Evolutionary conservation across 1,140 invertebrate species (phyloP).

Genomic region (Melanaphis sacchari): DNA sequence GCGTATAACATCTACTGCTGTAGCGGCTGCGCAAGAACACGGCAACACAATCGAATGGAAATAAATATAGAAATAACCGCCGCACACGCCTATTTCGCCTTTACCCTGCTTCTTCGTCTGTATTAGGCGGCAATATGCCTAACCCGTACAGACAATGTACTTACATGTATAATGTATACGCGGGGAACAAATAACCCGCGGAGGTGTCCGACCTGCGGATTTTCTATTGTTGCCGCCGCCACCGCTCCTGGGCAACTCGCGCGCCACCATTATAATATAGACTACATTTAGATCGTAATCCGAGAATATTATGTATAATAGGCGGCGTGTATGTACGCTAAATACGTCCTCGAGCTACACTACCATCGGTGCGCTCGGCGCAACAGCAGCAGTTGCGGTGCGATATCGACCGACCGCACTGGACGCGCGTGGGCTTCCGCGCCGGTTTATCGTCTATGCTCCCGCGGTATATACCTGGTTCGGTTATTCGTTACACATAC

Average conservation of each 20-base stretch:
- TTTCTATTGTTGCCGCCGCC: conserved; percentile 20
- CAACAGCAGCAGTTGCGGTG: not conserved
- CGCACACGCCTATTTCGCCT: not conserved
- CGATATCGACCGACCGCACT: conserved; percentile 37
- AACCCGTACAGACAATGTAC: not conserved
- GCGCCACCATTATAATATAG: not conserved
- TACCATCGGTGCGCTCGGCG: not conserved
- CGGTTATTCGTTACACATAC: not conserved
- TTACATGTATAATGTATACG: not conserved
- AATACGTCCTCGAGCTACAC: conserved; percentile 32
- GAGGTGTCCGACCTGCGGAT: conserved; percentile 34
- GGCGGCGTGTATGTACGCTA: conserved; percentile 9
- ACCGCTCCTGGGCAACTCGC: not conserved
- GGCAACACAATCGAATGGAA: not conserved
- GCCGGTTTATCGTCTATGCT: not conserved
- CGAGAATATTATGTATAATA: conserved; percentile 4
- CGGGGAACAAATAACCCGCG: conserved; percentile 40
- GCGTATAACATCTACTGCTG: not conserved
- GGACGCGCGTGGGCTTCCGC: conserved; percentile 18
- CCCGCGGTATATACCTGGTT: not conserved
- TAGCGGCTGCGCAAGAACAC: not conserved
- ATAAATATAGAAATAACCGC: not conserved
- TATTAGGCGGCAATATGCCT: not conserved
- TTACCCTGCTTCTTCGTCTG: not conserved
- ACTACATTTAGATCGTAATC: conserved; percentile 50